A percentile compares a stretch with the other conserved stretches of the same genome.
Conservation (phyloP, 92 coral and sea anemone genomes). For the Paragorgia papillata region DNA sequence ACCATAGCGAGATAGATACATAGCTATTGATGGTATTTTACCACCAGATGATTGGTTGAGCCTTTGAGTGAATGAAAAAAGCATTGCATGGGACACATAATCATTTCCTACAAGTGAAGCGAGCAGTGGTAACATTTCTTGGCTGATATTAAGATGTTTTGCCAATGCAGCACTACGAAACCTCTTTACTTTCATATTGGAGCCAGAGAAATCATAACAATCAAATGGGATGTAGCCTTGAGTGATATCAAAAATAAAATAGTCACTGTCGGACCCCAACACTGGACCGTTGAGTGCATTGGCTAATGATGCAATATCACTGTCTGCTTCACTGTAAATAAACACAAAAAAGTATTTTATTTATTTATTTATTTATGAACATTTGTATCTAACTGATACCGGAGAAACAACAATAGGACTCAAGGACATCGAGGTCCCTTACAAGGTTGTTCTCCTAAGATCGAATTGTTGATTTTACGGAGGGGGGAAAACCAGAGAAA, state of each 20-base stretch:
- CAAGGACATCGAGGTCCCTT: no score
- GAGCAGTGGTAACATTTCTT: conserved; percentile 65
- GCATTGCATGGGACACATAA: conserved; percentile 54
- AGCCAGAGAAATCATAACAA: conserved; percentile 39
- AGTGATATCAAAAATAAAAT: conserved; percentile 77
- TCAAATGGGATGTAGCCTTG: conserved; percentile 83
- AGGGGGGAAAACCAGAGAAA: no score
- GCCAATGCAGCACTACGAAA: conserved; percentile 63
- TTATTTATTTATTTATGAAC: no score
- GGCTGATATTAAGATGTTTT: conserved; percentile 57
- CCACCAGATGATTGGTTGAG: not conserved
- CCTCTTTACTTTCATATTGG: conserved; percentile 49
- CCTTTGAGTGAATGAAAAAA: conserved; percentile 17
- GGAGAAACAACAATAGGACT: no score
- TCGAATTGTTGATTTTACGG: no score
- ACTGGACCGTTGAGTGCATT: conserved; percentile 73
- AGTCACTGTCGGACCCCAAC: conserved; percentile 86
- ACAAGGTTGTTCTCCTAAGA: no score
- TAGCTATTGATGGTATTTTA: conserved; percentile 39
- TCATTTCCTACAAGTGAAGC: conserved; percentile 93
- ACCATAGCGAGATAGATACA: conserved; percentile 53
- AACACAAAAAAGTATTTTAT: not conserved
- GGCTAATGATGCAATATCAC: conserved; percentile 80
- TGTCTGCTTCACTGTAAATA: conserved; percentile 2
- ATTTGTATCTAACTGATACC: no score